phyloP scores from a whole-genome alignment of 2,113 vertebrate species.

The Sebastes fasciatus region DNA sequence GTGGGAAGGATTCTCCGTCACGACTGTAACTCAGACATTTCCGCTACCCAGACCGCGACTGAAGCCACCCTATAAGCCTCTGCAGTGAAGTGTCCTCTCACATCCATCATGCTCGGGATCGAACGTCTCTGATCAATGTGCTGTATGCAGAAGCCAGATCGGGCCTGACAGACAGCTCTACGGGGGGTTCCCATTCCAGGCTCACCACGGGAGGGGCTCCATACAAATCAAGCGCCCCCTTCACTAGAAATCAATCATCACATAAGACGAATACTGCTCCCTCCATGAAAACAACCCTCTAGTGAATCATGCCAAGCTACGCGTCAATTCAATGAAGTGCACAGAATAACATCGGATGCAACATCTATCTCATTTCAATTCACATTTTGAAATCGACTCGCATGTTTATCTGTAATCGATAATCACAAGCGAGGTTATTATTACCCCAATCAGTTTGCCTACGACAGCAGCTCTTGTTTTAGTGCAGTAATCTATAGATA shows the following conservation, averaged over 20 bases:
- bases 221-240: constrained; percentile 52
- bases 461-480: constrained; percentile 39
- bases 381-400: constrained; percentile 22
- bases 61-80: constrained; percentile 48
- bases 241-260: constrained; percentile 64
- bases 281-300: constrained; percentile 33
- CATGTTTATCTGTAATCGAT: constrained; percentile 57
- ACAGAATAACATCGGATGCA: constrained; percentile 13
- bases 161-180: constrained; percentile 64
- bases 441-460: constrained; percentile 21
- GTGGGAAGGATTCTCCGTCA: constrained; percentile 5
- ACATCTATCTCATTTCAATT: constrained; percentile 11
- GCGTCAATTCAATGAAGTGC: constrained; percentile 13
- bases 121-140: constrained; percentile 63
- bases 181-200: constrained; percentile 46
- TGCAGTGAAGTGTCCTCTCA: constrained; percentile 53
- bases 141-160: constrained; percentile 43
- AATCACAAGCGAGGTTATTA: constrained; percentile 26
- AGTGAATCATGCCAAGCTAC: constrained; percentile 40
- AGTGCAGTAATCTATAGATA: constrained; percentile 14
- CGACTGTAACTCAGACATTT: constrained; percentile 39
- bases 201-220: constrained; percentile 25
- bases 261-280: constrained; percentile 46
- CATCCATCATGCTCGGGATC: constrained; percentile 70
- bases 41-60: constrained; percentile 42